phyloP scores from a whole-genome alignment of 2,888 invertebrate species.

The Auanema freiburgensis region DNA sequence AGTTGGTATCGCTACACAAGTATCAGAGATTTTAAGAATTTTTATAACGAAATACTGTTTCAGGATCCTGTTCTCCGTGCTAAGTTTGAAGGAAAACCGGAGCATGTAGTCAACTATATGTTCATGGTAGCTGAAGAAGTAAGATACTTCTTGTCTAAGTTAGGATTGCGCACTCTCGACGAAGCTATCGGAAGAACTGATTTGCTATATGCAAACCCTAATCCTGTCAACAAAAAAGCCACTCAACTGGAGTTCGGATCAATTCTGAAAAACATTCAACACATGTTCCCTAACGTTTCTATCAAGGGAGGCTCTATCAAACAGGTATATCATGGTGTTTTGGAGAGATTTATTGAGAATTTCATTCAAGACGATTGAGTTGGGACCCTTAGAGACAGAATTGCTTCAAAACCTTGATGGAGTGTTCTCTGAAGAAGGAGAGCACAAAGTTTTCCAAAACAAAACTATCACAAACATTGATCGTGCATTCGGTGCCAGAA shows the following conservation, averaged over 20 bases:
- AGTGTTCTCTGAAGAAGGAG: conserved; percentile 51
- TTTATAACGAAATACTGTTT: conserved; percentile 15
- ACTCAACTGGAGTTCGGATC: conserved; percentile 81
- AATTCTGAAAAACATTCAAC: conserved; percentile 84
- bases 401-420: conserved; percentile 41
- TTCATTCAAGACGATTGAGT: conserved; percentile 37
- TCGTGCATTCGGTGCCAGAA: conserved; percentile 87
- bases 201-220: conserved; percentile 76
- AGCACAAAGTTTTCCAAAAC: conserved; percentile 70
- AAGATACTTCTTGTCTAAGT: conserved; percentile 83
- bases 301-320: conserved; percentile 83
- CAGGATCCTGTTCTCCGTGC: conserved; percentile 86
- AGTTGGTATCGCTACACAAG: conserved; percentile 95
- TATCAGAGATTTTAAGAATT: conserved; percentile 26
- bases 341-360: neutral
- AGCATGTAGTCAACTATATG: conserved; percentile 93
- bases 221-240: conserved; percentile 79
- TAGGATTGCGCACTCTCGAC: conserved; percentile 77
- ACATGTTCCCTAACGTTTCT: conserved; percentile 85
- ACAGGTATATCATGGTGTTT: conserved; percentile 73
- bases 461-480: conserved; percentile 87
- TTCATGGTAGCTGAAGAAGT: conserved; percentile 96
- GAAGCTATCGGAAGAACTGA: conserved; percentile 72
- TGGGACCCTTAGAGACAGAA: conserved; percentile 50
- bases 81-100: conserved; percentile 95